Percentiles rank a stretch among this genome's conserved stretches.
These are phyloP conservation scores for Euwallacea fornicatus DNA, from an alignment of 1,140 invertebrate genomes.

Conservation along the genomic window DNA sequence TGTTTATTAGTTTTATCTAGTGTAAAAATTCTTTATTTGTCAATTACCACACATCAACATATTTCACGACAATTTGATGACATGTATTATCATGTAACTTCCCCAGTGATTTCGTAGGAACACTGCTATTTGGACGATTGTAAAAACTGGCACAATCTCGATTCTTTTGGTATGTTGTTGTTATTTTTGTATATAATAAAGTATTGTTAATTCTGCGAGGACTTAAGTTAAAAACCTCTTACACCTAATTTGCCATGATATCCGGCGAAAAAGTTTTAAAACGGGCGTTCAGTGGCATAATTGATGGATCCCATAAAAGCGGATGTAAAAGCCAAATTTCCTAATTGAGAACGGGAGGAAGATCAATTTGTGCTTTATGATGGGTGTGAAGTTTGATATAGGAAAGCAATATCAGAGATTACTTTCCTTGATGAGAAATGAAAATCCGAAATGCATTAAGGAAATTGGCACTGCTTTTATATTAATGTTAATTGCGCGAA, in stretches of 20 bases:
- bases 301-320: conserved; percentile 47
- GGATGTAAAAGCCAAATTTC: conserved; percentile 51
- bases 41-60: too few relatives aligned
- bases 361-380: conserved; percentile 51
- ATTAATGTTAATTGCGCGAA: conserved; percentile 52
- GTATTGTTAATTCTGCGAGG: conserved; percentile 1
- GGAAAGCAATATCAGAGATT: conserved; percentile 52
- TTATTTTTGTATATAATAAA: neutral
- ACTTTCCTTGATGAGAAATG: conserved; percentile 55
- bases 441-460: conserved; percentile 54
- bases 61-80: neutral
- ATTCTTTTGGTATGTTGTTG: conserved; percentile 4
- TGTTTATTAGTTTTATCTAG: too few relatives aligned
- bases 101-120: neutral
- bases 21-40: too few relatives aligned
- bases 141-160: neutral
- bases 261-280: conserved; percentile 27
- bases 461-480: conserved; percentile 53
- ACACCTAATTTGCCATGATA: too few relatives aligned
- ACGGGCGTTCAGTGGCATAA: conserved; percentile 35
- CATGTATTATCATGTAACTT: neutral
- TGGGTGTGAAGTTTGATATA: conserved; percentile 53
- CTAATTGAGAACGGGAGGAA: conserved; percentile 49
- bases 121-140: neutral
- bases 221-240: neutral